Conservation (phyloP, 2,888 invertebrate species). For the Hydraecia micacea region DNA sequence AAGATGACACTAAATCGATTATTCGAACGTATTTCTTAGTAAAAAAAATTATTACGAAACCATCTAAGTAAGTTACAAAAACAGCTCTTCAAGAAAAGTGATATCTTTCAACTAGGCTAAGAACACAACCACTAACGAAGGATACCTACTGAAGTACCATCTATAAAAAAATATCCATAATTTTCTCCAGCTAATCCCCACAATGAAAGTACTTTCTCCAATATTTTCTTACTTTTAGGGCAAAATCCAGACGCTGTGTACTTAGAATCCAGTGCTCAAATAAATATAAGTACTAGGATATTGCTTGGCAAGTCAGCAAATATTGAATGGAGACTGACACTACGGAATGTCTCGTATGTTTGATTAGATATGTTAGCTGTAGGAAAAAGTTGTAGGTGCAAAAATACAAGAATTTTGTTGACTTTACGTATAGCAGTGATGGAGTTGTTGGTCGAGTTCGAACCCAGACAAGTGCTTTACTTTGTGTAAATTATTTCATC, state of each 20-base stretch:
- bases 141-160: neutral
- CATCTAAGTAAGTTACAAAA: too few relatives aligned
- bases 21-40: too few relatives aligned
- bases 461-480: too few relatives aligned
- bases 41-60: too few relatives aligned
- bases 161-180: constrained; percentile 27
- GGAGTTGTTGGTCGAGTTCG: too few relatives aligned
- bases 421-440: neutral
- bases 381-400: neutral
- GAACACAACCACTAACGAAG: neutral
- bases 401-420: neutral
- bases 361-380: constrained; percentile 15
- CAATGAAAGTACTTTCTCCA: constrained; percentile 4
- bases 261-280: constrained; percentile 24
- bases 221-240: constrained; percentile 29
- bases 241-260: constrained; percentile 21
- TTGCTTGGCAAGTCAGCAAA: constrained; percentile 39
- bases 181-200: constrained; percentile 13
- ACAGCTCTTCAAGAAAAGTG: too few relatives aligned
- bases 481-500: too few relatives aligned
- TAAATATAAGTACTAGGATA: constrained; percentile 26
- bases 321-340: constrained; percentile 26
- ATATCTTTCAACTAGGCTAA: constrained; percentile 1
- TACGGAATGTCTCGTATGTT: neutral
- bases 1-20: too few relatives aligned